Evolutionary conservation across 2,888 invertebrate genomes (phyloP).

Genomic region (Nephrocerus scutellatus): DNA sequence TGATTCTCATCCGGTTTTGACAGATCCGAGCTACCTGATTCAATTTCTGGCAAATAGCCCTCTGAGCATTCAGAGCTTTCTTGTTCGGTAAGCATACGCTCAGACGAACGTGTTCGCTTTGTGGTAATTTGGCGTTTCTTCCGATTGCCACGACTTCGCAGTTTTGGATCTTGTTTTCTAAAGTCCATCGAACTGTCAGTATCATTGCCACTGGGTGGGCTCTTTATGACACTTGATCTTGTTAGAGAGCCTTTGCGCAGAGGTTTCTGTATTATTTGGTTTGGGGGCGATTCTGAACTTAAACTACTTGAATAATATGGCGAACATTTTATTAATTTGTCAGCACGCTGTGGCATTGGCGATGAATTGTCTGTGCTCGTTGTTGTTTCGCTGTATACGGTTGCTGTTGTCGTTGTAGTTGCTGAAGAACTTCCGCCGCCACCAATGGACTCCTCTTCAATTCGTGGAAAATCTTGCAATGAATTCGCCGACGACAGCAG

Average conservation of each 20-base stretch:
- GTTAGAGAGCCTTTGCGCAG: conserved; percentile 59
- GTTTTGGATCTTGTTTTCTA: conserved; percentile 58
- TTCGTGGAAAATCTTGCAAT: conserved; percentile 50
- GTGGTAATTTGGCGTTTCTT: conserved; percentile 55
- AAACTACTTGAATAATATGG: conserved; percentile 70
- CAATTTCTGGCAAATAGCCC: conserved; percentile 61
- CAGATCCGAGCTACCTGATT: conserved; percentile 57
- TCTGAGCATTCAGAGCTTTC: conserved; percentile 62
- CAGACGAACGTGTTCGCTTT: conserved; percentile 40
- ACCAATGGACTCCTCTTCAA: conserved; percentile 51
- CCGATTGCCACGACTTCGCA: conserved; percentile 61
- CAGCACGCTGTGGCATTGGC: conserved; percentile 43
- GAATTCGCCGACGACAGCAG: conserved; percentile 51
- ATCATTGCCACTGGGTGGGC: conserved; percentile 68
- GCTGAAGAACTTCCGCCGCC: conserved; percentile 37
- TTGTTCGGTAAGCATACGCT: conserved; percentile 46
- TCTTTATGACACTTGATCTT: conserved; percentile 57
- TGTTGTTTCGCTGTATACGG: conserved; percentile 53
- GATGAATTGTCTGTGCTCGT: conserved; percentile 44
- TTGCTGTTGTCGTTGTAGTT: conserved; percentile 48
- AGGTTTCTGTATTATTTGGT: conserved; percentile 55
- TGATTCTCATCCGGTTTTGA: conserved; percentile 50
- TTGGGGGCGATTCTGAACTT: conserved; percentile 67
- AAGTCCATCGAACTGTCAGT: conserved; percentile 65
- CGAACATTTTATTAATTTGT: conserved; percentile 60